Conservation (phyloP, 2,113 vertebrate species). For the Cavia porcellus region DNA sequence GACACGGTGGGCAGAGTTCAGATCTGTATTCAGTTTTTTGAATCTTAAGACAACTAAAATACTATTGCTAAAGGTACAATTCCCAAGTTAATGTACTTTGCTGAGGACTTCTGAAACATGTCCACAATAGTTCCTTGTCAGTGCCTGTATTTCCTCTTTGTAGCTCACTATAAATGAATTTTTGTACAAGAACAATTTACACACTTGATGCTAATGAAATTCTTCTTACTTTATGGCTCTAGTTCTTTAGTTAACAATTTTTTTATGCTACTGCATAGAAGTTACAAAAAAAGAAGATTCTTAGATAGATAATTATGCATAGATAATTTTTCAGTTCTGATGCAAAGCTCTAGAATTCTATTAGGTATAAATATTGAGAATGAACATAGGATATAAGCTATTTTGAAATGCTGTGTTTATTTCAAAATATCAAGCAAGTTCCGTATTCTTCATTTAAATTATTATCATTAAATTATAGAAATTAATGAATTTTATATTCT, state of each 20-base stretch:
- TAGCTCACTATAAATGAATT: neutral
- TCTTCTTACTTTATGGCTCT: neutral
- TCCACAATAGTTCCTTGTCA: neutral
- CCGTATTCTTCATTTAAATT: too few species aligned
- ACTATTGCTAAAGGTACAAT: neutral
- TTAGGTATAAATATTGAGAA: neutral
- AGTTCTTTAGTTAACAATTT: neutral
- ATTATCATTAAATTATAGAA: neutral
- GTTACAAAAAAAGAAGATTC: neutral
- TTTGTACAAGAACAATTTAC: neutral
- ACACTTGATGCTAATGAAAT: neutral
- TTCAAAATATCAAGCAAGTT: neutral
- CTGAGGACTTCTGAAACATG: neutral
- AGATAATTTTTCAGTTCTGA: neutral
- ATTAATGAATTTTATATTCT: neutral
- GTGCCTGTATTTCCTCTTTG: neutral
- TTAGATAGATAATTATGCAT: neutral
- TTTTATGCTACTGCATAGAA: neutral
- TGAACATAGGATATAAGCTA: neutral
- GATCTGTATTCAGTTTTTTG: neutral
- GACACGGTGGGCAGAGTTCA: too few species aligned
- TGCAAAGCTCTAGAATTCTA: neutral
- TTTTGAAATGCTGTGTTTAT: neutral
- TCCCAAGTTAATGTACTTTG: neutral
- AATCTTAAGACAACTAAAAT: neutral